Evolutionary conservation across 1,140 invertebrate genomes (phyloP), one percentile per base, ranked within the genome.

Genomic region (Nephila pilipes): DNA sequence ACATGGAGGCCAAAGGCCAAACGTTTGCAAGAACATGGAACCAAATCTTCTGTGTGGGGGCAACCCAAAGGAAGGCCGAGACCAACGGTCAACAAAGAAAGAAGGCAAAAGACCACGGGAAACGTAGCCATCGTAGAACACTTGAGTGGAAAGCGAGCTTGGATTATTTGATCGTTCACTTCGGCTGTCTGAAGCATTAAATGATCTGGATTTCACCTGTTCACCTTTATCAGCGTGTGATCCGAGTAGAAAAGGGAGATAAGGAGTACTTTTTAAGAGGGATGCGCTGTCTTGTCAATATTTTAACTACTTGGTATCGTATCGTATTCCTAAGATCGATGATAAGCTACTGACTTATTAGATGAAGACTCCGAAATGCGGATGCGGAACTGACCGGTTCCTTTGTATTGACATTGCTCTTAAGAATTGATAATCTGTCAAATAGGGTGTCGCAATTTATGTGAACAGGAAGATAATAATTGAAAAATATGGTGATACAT

Each of bases 11-110:
- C 91, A 18, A 55, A 85, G 32, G 83, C 63, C 1, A 92, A 16
- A 14, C 91, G 60, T 38, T 87, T 87, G 38, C 91, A 92, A 29
- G 91, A 36, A 54, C 91, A 92, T n/a, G 91, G 91, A 14, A 0
- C 14, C 2, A 92, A 38, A 25, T 87, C 85, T 60, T 92, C 91
- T 1, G 38, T 75, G 25, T 54, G 54, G 0, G 90, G 91, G 81
- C 91, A 92, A 5, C 46, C 29, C 6, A 79, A 20, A 3, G 91
- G 65, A 38, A 29, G 22, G 14, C 63, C 8, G 2, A 58, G 36
- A 12, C n/a, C 58, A 2, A 69, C 20, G 20, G 57, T 29, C 10
- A 91, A 0, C 4, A 83, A 16, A 14, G 55, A n/a, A 1, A 54
- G 1, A n/a, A 91, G 12, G 32, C 38, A 57, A 57, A 91, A 2